These are phyloP conservation scores for Prunella fulvescens DNA, from an alignment of 2,113 vertebrate genomes.

Conservation along the genomic window DNA sequence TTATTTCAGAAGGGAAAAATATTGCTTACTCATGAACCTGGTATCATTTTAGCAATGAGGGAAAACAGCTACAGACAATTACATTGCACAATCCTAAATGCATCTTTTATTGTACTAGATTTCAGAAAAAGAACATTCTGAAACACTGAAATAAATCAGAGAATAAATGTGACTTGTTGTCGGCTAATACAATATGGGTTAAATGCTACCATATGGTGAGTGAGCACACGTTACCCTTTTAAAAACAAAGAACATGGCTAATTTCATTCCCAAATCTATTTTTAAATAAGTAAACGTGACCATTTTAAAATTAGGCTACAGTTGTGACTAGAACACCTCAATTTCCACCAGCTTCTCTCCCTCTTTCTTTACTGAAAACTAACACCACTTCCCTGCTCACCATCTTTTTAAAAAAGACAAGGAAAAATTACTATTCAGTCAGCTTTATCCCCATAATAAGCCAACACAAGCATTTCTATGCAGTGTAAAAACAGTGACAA, in stretches of 20 bases:
- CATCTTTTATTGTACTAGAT: slow-evolving; percentile 4
- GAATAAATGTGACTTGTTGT: slow-evolving; percentile 25
- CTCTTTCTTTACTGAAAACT: neutral
- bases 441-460: slow-evolving; percentile 21
- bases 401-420: slow-evolving; percentile 11
- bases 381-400: neutral
- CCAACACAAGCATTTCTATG: neutral
- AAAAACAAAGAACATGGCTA: slow-evolving; percentile 58
- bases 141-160: slow-evolving; percentile 61
- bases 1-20: neutral
- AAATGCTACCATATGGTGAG: slow-evolving; percentile 65
- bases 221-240: slow-evolving; percentile 1
- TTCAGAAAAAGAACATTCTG: slow-evolving; percentile 58
- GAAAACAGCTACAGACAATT: slow-evolving; percentile 8
- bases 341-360: neutral
- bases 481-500: neutral
- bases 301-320: neutral
- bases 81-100: neutral
- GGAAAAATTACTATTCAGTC: slow-evolving; percentile 23
- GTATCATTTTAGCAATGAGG: neutral
- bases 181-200: slow-evolving; percentile 57
- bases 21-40: slow-evolving; percentile 13
- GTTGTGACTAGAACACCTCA: neutral
- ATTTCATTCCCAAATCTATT: slow-evolving; percentile 37
- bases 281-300: neutral